A percentile compares a stretch with the other conserved stretches of the same genome.
These are phyloP conservation scores for Gobionotothen gibberifrons DNA, from an alignment of 2,797 vertebrate genomes.

Conservation along the genomic window DNA sequence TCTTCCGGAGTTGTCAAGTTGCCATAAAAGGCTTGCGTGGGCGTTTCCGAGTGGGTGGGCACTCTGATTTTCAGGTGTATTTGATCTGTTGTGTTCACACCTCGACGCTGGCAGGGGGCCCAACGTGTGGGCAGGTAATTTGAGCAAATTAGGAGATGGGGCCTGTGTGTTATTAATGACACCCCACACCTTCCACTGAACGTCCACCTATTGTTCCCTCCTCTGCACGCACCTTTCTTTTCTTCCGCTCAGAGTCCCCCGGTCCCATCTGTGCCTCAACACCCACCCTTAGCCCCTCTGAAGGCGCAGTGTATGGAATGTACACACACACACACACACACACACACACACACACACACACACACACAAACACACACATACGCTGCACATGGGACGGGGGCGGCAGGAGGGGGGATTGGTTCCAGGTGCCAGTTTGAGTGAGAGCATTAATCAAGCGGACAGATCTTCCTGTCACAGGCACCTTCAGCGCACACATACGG, in stretches of 20 bases:
- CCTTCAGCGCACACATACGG: conserved; percentile 41
- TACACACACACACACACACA: conserved; percentile 18
- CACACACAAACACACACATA: conserved; percentile 18
- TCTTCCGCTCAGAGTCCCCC: conserved; percentile 53
- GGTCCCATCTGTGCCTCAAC: conserved; percentile 70
- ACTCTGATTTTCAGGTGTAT: conserved; percentile 82
- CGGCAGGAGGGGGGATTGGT: conserved; percentile 70
- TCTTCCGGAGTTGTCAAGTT: conserved; percentile 42
- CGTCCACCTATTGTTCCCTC: conserved; percentile 73
- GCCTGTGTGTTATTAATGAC: conserved; percentile 76
- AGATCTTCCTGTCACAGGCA: conserved; percentile 77
- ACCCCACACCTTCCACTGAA: conserved; percentile 68
- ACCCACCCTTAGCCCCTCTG: conserved; percentile 50
- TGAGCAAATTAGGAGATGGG: conserved; percentile 85
- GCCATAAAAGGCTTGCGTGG: conserved; percentile 70
- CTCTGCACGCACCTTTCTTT: conserved; percentile 71
- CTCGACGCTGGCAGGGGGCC: conserved; percentile 68
- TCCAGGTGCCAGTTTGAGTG: conserved; percentile 85
- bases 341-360: too few species aligned
- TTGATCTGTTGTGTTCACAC: conserved; percentile 82
- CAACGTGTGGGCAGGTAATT: conserved; percentile 80
- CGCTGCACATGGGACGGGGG: conserved; percentile 55
- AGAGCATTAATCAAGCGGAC: conserved; percentile 85
- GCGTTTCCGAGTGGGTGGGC: conserved; percentile 68
- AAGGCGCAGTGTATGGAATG: conserved; percentile 59